These are phyloP conservation scores for Anastatus disparis DNA, from an alignment of 1,140 invertebrate genomes.

Conservation along the genomic window DNA sequence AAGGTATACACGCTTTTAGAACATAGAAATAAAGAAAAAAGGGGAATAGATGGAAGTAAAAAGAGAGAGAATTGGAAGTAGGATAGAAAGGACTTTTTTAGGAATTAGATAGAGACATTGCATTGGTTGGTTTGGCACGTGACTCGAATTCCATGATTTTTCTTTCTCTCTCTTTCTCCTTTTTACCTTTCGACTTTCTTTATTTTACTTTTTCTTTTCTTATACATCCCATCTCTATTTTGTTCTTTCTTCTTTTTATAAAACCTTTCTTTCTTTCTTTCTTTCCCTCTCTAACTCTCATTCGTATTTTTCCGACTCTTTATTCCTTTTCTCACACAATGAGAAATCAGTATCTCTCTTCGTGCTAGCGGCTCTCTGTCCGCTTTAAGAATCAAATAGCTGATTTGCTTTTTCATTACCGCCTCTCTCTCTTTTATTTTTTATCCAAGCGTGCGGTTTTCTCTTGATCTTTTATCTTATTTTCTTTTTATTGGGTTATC, in stretches of 20 bases:
- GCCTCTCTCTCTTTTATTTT: not conserved
- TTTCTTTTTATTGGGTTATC: not conserved
- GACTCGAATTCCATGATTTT: slow-evolving; percentile 29
- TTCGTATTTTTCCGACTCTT: slow-evolving; percentile 3
- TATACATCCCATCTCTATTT: too few relatives aligned
- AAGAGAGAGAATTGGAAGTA: not conserved
- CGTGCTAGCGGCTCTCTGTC: too few relatives aligned
- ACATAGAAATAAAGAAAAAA: too few relatives aligned
- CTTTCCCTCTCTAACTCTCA: not conserved
- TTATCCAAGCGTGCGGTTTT: too few relatives aligned
- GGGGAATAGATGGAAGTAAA: not conserved
- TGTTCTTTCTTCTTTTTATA: too few relatives aligned
- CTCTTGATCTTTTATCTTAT: too few relatives aligned
- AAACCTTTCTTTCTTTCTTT: not conserved
- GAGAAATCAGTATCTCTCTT: slow-evolving; percentile 6
- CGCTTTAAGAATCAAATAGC: slow-evolving; percentile 16
- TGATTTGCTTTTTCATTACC: slow-evolving; percentile 20
- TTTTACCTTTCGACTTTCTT: too few relatives aligned
- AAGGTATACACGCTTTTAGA: too few relatives aligned
- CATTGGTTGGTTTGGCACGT: slow-evolving; percentile 29
- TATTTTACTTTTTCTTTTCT: too few relatives aligned
- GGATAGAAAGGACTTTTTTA: slow-evolving; percentile 13
- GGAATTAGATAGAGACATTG: slow-evolving; percentile 33
- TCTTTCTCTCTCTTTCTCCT: not conserved
- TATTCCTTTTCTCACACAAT: slow-evolving; percentile 13